Base-by-base conservation (phyloP, 2,888 invertebrate species). In the Melanotus villosus region DNA sequence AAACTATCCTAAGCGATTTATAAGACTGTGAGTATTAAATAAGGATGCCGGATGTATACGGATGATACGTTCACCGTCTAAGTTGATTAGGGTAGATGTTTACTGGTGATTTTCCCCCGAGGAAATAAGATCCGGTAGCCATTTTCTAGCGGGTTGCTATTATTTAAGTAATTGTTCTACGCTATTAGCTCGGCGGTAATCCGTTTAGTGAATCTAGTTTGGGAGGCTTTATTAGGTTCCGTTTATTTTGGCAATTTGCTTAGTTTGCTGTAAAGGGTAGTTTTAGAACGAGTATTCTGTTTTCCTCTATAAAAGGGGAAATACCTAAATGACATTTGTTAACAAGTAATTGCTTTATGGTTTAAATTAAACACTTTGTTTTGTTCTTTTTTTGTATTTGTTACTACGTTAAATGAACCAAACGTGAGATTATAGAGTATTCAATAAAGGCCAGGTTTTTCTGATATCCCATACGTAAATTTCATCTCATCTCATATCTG, bases 151-250 rank as follows among this genome's bases (percentile, higher is more conserved):
- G 81, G 81, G 79, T 79, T 76, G 82, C 82, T 83, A 83, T 82
- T 83, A 83, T 83, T 83, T 83, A 83, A 83, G 82, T 83, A 83
- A 83, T 83, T 82, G 83, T 82, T 82, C 83, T 80, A 81, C 78
- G 76, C 82, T 82, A 83, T 83, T 83, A 82, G 82, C 80, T 80
- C 70, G 75, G 77, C 78, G 78, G 81, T 82, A 82, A 83, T 82
- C 82, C 82, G 81, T 82, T 83, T 82, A 82, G 81, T 80, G 81
- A 81, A 82, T 81, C 80, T 80, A 80, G 79, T 80, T 76, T 73
- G 75, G 76, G 77, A 73, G 75, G 71, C 78, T 81, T 81, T 78
- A 78, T 78, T 77, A 75, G 73, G 59, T 71, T 69, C 65, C 65
- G 68, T 74, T 75, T 73, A 70, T 73, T 73, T 62, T 68, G 71